Base-by-base conservation (phyloP, 2,888 invertebrate species). In the Nudaria mundana region DNA sequence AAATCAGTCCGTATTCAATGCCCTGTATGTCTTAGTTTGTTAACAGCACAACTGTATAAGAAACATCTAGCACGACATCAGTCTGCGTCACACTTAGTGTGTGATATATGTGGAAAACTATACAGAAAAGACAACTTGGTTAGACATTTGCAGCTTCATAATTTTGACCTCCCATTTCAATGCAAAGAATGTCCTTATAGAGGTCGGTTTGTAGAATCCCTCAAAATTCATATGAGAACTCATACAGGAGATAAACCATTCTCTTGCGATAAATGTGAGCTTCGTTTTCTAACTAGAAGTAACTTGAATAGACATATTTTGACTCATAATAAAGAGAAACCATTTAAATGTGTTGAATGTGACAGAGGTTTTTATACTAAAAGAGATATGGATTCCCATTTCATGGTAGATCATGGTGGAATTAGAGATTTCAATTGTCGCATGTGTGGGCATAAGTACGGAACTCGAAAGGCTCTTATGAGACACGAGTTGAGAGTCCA, bases 401-500 rank as follows among this genome's bases (percentile, higher is more conserved):
- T 70, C 35, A 74, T 68, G 43, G 58, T 66, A 20, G 77, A 81
- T 52, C 81, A 81, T 58, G 62, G 54, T 15, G 81, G 81, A 0
- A 55, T 77, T 0, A 79, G 75, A 36, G 75, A 79, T 34, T 76
- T 67, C 53, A 48, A 47, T 6, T 82, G 82, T 37, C 57, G 44
- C 25, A 24, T 73, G 6, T 82, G 82, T 59, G 73, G 69, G 0
- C 81, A 75, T 45, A 78, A 76, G 31, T 81, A 77, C 69, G 71
- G 75, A 0, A 74, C 71, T 6, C 72, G 66, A 23, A 81, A 76
- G 52, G 72, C 74, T 7, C 40, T 81, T 3, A 77, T 78, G 79
- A 70, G 77, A 32, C 82, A 81, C 57, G 76, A 80, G 46, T 39
- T 80, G 18, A 61, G 70, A 32, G 74, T 81, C 2, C 82, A 82